These are phyloP conservation scores for Hydrocynus forskahlii DNA, from an alignment of 2,797 vertebrate genomes.

Conservation along the genomic window DNA sequence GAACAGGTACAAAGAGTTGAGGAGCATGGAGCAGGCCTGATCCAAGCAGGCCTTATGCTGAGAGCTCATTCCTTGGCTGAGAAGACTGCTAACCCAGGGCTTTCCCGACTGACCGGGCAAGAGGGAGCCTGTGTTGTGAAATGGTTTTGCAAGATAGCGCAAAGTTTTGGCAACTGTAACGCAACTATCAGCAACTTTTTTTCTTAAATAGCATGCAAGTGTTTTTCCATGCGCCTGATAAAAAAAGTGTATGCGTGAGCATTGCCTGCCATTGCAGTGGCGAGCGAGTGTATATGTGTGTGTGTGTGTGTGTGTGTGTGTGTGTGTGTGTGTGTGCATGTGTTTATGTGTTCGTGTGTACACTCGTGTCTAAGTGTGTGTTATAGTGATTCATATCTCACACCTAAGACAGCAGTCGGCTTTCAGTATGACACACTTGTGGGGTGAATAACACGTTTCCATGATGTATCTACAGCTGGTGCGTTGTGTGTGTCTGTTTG, in stretches of 20 bases:
- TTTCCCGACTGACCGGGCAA: slow-evolving; percentile 48
- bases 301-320: not conserved
- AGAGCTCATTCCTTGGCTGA: slow-evolving; percentile 28
- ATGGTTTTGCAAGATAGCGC: slow-evolving; percentile 75
- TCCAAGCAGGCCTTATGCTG: slow-evolving; percentile 28
- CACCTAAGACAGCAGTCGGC: slow-evolving; percentile 21
- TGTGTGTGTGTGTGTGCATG: slow-evolving; percentile 22
- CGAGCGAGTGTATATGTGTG: not conserved
- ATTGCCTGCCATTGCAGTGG: not conserved
- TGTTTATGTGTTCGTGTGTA: slow-evolving; percentile 28
- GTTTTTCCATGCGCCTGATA: slow-evolving; percentile 52
- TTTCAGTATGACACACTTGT: slow-evolving; percentile 52
- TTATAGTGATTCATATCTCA: slow-evolving; percentile 61
- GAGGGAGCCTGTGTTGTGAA: slow-evolving; percentile 69
- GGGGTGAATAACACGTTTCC: slow-evolving; percentile 68
- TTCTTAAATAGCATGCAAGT: slow-evolving; percentile 21
- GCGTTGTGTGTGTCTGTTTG: slow-evolving; percentile 20
- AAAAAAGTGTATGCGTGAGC: slow-evolving; percentile 2
- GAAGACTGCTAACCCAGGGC: slow-evolving; percentile 36
- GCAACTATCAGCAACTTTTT: slow-evolving; percentile 69
- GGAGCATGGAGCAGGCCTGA: slow-evolving; percentile 6
- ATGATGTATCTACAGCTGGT: slow-evolving; percentile 63
- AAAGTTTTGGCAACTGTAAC: slow-evolving; percentile 68
- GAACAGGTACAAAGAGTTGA: not conserved
- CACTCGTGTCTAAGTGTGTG: too few relatives aligned